Percentiles rank a stretch among this genome's conserved stretches.
Evolutionary conservation across 2,113 vertebrate species (phyloP).

Genomic region (Platycercus adscitus): DNA sequence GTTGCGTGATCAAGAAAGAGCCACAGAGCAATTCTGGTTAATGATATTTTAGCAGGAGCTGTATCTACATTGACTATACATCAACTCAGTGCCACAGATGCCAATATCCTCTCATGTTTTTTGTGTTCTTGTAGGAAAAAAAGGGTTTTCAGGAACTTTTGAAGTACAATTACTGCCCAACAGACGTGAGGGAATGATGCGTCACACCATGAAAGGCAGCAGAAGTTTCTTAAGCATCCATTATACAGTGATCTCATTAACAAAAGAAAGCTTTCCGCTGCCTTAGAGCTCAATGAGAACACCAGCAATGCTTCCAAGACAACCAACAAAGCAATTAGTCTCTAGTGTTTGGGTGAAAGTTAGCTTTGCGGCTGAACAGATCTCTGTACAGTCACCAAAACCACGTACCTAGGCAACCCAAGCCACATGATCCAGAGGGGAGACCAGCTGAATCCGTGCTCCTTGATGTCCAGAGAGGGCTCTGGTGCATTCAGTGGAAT

Average conservation of each 20-base stretch:
- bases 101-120: background rate
- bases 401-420: slow-evolving; percentile 83
- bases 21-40: background rate
- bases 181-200: background rate
- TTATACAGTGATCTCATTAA: background rate
- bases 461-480: slow-evolving; percentile 70
- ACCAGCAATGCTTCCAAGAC: background rate
- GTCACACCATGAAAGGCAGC: background rate
- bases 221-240: background rate
- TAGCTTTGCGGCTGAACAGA: background rate
- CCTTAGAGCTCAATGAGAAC: background rate
- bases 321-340: background rate
- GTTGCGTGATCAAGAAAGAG: background rate
- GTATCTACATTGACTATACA: background rate
- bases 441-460: slow-evolving; percentile 83
- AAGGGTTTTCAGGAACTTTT: background rate
- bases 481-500: slow-evolving; percentile 72
- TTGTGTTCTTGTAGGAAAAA: background rate
- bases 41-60: background rate
- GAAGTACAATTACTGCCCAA: background rate
- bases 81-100: background rate
- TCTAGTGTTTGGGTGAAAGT: background rate
- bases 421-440: slow-evolving; percentile 91
- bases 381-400: background rate
- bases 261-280: background rate